Evolutionary conservation across 2,888 invertebrate genomes (phyloP).

Genomic region (Sarcophaga variegata): DNA sequence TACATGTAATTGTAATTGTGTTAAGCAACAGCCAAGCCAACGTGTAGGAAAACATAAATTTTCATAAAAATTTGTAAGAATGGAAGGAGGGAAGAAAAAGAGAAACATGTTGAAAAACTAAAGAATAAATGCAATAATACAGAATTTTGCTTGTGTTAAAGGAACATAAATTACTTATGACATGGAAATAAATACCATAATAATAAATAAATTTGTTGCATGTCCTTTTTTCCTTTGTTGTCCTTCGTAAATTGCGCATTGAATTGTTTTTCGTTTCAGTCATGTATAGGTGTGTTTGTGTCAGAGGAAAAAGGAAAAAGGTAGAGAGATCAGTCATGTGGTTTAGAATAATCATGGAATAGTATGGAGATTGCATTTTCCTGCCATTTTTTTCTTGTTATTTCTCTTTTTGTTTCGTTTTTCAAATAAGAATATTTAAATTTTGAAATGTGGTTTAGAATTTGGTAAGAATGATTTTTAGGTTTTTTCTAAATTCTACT

Average conservation of each 20-base stretch:
- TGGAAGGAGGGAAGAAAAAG: background rate
- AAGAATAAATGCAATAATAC: background rate
- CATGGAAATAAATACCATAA: slow-evolving; percentile 60
- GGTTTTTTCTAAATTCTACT: background rate
- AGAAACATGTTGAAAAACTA: background rate
- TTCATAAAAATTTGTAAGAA: background rate
- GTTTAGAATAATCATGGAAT: slow-evolving; percentile 50
- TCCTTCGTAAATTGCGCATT: slow-evolving; percentile 31
- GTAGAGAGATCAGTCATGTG: slow-evolving; percentile 6
- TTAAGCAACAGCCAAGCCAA: slow-evolving; percentile 8
- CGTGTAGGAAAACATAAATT: slow-evolving; percentile 14
- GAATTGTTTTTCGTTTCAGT: slow-evolving; percentile 14
- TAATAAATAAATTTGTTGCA: slow-evolving; percentile 65
- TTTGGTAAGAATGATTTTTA: background rate
- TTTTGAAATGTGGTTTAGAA: background rate
- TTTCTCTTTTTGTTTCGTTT: slow-evolving; percentile 3
- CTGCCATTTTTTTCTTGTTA: background rate
- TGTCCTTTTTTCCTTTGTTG: slow-evolving; percentile 37
- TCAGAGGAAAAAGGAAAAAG: background rate
- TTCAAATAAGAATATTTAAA: background rate
- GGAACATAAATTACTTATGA: slow-evolving; percentile 66
- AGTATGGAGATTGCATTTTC: slow-evolving; percentile 65
- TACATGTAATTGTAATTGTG: slow-evolving; percentile 62
- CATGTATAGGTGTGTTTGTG: slow-evolving; percentile 2
- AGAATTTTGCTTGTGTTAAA: slow-evolving; percentile 48